These are phyloP conservation scores for Gasterosteus nipponicus DNA, from an alignment of 2,113 vertebrate species.

Conservation along the genomic window DNA sequence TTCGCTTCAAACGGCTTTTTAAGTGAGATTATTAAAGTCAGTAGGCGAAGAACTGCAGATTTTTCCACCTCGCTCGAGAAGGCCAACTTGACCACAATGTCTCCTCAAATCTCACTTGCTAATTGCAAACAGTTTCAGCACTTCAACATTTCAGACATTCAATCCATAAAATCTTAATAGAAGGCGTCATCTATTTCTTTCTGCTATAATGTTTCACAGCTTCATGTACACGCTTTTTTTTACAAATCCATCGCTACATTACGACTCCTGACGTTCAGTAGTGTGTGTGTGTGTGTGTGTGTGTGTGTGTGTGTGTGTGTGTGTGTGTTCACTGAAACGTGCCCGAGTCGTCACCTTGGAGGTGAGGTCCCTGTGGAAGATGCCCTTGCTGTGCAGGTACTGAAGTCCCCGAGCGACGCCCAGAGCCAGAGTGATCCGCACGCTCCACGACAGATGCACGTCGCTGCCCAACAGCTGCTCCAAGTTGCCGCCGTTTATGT, in stretches of 20 bases:
- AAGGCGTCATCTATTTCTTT: neutral
- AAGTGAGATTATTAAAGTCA: neutral
- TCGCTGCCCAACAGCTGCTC: constrained; percentile 95
- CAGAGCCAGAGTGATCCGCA: constrained; percentile 87
- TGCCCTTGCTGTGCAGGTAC: constrained; percentile 96
- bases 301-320: neutral
- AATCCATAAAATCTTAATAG: neutral
- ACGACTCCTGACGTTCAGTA: neutral
- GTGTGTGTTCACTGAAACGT: neutral
- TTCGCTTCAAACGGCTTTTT: neutral
- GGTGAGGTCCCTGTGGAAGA: constrained; percentile 94
- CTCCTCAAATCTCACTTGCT: neutral
- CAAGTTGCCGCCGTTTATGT: constrained; percentile 95
- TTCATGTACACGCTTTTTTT: neutral
- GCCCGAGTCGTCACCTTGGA: constrained; percentile 85
- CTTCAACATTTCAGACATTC: neutral
- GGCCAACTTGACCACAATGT: neutral
- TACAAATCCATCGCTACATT: neutral
- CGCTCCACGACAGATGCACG: constrained; percentile 86
- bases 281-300: neutral
- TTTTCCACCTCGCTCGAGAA: neutral
- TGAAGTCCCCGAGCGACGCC: constrained; percentile 89
- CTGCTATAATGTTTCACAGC: neutral
- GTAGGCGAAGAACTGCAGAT: neutral
- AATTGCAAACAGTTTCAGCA: neutral